Percentiles rank a stretch among this genome's conserved stretches.
phyloP scores from a whole-genome alignment of 2,888 invertebrate genomes.

The Rhogogaster chlorosoma region DNA sequence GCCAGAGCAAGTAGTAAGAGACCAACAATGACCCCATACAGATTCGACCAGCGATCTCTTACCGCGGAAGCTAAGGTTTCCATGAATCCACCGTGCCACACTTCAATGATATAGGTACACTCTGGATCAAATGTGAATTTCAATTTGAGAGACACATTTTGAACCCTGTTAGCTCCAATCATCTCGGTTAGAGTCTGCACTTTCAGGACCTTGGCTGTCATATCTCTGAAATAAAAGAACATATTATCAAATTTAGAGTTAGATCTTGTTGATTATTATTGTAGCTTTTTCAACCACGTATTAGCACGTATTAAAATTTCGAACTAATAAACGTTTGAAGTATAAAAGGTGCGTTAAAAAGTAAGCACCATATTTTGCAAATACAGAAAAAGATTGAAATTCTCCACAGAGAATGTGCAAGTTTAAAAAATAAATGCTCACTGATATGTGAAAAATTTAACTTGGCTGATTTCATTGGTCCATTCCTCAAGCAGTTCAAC shows the following conservation, averaged over 20 bases:
- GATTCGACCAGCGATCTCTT: conserved; percentile 76
- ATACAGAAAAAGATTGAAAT: not conserved
- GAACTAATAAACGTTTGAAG: not conserved
- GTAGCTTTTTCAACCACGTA: not conserved
- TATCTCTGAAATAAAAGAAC: conserved; percentile 72
- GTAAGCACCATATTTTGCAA: not conserved
- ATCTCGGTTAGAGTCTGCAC: conserved; percentile 80
- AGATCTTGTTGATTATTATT: not conserved
- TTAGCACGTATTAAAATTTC: not conserved
- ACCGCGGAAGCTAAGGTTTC: conserved; percentile 70
- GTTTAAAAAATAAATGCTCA: not conserved
- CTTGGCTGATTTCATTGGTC: conserved; percentile 64
- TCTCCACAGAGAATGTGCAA: not conserved
- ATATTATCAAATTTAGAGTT: not conserved
- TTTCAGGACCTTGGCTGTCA: conserved; percentile 79
- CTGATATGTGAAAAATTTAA: conserved; percentile 62
- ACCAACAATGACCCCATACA: conserved; percentile 84
- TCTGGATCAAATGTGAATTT: conserved; percentile 85
- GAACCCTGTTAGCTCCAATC: conserved; percentile 68
- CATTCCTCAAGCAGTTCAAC: conserved; percentile 69
- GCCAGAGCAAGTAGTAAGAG: conserved; percentile 75
- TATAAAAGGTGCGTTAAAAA: no score
- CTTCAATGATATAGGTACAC: conserved; percentile 82
- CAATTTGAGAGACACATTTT: conserved; percentile 79
- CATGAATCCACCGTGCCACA: conserved; percentile 76